Base-by-base conservation (phyloP, 2,888 invertebrate genomes). In the Sphaerophoria rueppellii region DNA sequence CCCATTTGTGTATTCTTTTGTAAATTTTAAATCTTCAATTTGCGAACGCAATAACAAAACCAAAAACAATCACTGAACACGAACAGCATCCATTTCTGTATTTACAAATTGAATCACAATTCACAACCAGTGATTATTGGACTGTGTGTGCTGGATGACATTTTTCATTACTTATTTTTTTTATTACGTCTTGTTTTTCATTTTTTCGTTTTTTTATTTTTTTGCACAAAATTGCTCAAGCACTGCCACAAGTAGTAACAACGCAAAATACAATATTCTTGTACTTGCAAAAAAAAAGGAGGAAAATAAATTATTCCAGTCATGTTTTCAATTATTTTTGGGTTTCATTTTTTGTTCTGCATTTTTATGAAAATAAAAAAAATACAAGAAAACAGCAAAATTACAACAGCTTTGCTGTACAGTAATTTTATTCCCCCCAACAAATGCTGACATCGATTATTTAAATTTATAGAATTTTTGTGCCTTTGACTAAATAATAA, bases 301-400 rank as follows among this genome's bases (percentile, higher is more conserved):
- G 58, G 63, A 55, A 72, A 73, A 80, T 69, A 85, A 80, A 80
- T 85, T 85, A 85, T 85, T 85, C 80, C 60, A 40, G 63, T 52
- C 83, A 85, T 85, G 83, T 76, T 80, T 85, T 80, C 80, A 85
- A 85, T 85, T 85, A 85, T 73, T 73, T 73, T 72, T 52, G 57
- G 16, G 61, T 43, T 75, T 65, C 55, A 54, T 24, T 57, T 46
- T 4, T 24, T 65, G n/a, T 46, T 48, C 14, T 24, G 11, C 32
- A 61, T 32, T 55, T 55, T 67, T 40, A 52, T 52, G 11, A 50
- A 50, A 48, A 35, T 57, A 57, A 57, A 48, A 14, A 52, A 35
- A 67, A 52, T 40, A 34, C 52, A 48, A 2, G 46, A 60, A 12
- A 60, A 43, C 34, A 50, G 46, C 14, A 52, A 34, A 52, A 48